Evolutionary conservation across 2,113 vertebrate species (phyloP), one percentile per base, ranked within the genome.

Genomic region (Gymnarchus niloticus): DNA sequence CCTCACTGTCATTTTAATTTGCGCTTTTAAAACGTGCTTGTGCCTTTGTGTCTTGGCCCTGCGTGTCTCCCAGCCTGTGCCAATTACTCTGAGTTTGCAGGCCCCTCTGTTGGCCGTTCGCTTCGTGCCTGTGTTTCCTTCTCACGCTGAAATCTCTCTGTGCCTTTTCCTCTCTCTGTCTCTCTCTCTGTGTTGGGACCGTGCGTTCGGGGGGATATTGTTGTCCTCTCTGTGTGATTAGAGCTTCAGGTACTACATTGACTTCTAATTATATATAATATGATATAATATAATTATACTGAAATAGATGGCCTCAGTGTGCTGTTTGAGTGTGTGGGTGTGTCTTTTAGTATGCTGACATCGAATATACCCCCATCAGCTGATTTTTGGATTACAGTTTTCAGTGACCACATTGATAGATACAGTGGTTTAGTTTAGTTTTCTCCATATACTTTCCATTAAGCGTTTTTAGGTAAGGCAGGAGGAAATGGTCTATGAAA

Each of bases 201-300:
- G 93, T 93, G 90, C 92, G 92, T 92, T 89, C 90, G 91, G 88
- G 89, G 65, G 88, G 93, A 87, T 90, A 78, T 37, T 82, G 84
- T 87, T 49, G 91, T 90, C 93, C 90, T 90, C 88, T 85, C 89
- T 94, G 90, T 93, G 93, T 94, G 92, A 92, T 94, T 93, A 94
- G 86, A 86, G 92, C 94, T 94, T 94, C 94, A 95, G 93, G 94
- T 95, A 94, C 94, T 93, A 94, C 91, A 91, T 92, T 92, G 90
- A 94, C 92, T 94, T 93, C 73, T 91, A 93, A 92, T 94, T 91
- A 92, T 88, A 87, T 87, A 89, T 90, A 89, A 92, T 88, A 90
- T 91, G 92, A 94, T 93, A 93, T 94, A 94, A 93, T 94, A 95
- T 94, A 95, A 94, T 94, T 94, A 93, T 94, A 93, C 93, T 94